A percentile compares a stretch with the other conserved stretches of the same genome.
Conservation (phyloP, 2,113 vertebrate genomes). For the Rutilus rutilus region DNA sequence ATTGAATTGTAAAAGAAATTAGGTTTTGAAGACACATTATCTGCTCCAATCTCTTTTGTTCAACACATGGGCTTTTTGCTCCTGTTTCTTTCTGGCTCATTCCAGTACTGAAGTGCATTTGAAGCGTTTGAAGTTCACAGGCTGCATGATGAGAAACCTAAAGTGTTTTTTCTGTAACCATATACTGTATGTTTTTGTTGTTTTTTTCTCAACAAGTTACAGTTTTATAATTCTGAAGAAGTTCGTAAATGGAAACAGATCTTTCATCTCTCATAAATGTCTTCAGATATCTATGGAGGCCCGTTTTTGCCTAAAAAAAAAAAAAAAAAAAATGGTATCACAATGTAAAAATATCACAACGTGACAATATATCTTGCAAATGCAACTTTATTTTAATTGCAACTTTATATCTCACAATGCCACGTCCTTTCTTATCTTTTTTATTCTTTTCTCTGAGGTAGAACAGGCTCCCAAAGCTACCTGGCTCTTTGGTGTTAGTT, state of each 20-base stretch:
- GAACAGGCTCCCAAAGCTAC: neutral
- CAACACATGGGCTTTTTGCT: conserved; percentile 76
- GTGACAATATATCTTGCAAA: too few species aligned
- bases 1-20: conserved; percentile 80
- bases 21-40: conserved; percentile 78
- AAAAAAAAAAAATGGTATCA: neutral
- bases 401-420: too few species aligned
- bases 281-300: neutral
- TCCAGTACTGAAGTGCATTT: neutral
- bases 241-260: conserved; percentile 39
- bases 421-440: neutral
- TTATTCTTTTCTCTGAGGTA: neutral
- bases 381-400: too few species aligned
- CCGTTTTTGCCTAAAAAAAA: neutral
- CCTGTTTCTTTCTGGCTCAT: conserved; percentile 62
- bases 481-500: too few species aligned
- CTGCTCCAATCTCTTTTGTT: conserved; percentile 75
- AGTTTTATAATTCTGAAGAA: conserved; percentile 43
- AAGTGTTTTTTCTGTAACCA: conserved; percentile 64
- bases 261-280: neutral
- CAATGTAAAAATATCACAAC: neutral
- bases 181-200: neutral
- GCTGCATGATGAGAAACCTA: conserved; percentile 74
- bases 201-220: neutral
- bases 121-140: conserved; percentile 61